Evolutionary conservation across 2,113 vertebrate genomes (phyloP).

Genomic region (Burhinus bistriatus): DNA sequence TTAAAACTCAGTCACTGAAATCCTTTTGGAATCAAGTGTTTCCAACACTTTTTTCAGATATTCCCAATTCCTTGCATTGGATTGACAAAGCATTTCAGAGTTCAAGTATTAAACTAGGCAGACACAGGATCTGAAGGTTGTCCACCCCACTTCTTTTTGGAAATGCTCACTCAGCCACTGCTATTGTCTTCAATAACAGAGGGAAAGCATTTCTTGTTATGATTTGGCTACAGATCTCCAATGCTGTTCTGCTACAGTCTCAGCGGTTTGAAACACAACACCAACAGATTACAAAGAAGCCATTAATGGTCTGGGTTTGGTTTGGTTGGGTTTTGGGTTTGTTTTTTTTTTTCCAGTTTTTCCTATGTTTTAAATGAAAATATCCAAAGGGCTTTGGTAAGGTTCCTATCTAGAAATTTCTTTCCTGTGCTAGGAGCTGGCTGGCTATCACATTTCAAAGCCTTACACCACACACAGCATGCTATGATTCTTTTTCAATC

Average conservation of each 20-base stretch:
- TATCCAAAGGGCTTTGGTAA: not conserved
- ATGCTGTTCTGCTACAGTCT: not conserved
- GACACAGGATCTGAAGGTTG: not conserved
- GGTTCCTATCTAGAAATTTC: not conserved
- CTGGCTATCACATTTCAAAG: not conserved
- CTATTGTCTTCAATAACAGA: not conserved
- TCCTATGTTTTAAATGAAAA: not conserved
- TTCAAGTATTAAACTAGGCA: not conserved
- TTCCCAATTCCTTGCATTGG: not conserved
- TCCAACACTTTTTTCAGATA: not conserved
- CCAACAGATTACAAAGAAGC: not conserved
- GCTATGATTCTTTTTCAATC: not conserved
- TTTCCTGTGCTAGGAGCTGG: not conserved
- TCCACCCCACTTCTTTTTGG: not conserved
- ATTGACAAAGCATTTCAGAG: not conserved
- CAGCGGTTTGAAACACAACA: not conserved
- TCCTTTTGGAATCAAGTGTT: fast-evolving
- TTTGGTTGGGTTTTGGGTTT: too few species aligned
- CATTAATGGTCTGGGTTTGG: not conserved
- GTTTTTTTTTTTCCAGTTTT: too few species aligned
- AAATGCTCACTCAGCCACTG: not conserved
- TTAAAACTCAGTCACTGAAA: not conserved
- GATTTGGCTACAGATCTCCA: not conserved
- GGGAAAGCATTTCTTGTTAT: not conserved
- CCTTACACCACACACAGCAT: not conserved